Evolutionary conservation across 2,888 invertebrate species (phyloP).

Genomic region (Tortrix viridana): DNA sequence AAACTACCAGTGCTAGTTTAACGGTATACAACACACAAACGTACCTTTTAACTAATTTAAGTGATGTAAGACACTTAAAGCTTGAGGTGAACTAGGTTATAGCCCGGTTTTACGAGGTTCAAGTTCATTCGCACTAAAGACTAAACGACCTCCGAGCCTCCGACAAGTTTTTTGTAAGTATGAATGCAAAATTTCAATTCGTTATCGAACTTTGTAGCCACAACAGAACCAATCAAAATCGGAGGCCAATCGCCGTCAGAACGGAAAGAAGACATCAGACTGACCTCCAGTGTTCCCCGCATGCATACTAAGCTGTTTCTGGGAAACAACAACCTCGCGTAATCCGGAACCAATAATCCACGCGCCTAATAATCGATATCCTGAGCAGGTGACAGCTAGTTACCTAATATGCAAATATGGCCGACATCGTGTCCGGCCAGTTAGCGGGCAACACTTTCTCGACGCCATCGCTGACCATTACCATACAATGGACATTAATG

Average conservation of each 20-base stretch:
- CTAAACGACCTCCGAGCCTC: conserved; percentile 24
- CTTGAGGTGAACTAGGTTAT: conserved; percentile 18
- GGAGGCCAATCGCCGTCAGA: conserved; percentile 4
- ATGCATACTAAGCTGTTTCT: conserved; percentile 33
- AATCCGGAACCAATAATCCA: conserved; percentile 33
- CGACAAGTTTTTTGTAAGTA: conserved; percentile 14
- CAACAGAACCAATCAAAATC: not conserved
- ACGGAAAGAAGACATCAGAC: conserved; percentile 22
- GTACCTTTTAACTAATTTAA: conserved; percentile 11
- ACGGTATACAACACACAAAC: conserved; percentile 17
- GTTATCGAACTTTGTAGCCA: not conserved
- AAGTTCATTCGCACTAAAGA: conserved; percentile 22
- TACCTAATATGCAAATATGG: conserved; percentile 72
- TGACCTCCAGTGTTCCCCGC: conserved; percentile 23
- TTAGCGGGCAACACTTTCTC: conserved; percentile 72
- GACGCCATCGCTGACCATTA: conserved; percentile 57
- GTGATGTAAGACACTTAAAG: conserved; percentile 22
- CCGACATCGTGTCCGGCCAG: conserved; percentile 68
- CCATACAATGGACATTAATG: conserved; percentile 71
- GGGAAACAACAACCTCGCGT: conserved; percentile 22
- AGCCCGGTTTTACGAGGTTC: conserved; percentile 31
- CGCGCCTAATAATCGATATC: conserved; percentile 39
- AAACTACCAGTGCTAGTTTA: conserved; percentile 44
- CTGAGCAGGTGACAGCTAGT: conserved; percentile 46
- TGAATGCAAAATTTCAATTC: conserved; percentile 7